A percentile compares a stretch with the other conserved stretches of the same genome.
Evolutionary conservation across 2,888 invertebrate species (phyloP).

Genomic region (Agrochola litura): DNA sequence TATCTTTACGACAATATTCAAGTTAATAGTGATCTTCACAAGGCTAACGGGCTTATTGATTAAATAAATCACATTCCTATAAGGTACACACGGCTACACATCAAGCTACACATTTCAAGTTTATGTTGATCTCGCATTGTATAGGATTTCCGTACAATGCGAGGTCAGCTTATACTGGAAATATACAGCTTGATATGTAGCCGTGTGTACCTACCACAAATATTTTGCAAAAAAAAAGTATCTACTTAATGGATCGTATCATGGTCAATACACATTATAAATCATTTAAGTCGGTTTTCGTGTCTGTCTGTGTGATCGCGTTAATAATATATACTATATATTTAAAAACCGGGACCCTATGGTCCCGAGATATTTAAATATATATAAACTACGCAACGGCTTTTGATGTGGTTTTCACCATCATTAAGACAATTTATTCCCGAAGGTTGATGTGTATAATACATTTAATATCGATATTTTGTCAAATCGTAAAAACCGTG

Average conservation of each 20-base stretch:
- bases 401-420: not conserved
- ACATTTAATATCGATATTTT: not conserved
- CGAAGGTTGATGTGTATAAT: not conserved
- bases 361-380: too few species aligned
- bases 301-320: too few species aligned
- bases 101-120: too few species aligned
- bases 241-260: not conserved
- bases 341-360: too few species aligned
- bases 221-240: not conserved
- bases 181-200: too few species aligned
- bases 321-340: too few species aligned
- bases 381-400: too few species aligned
- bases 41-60: conserved; percentile 25
- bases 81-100: too few species aligned
- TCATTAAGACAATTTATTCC: not conserved
- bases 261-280: not conserved
- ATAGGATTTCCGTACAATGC: too few species aligned
- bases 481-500: not conserved
- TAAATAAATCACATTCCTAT: conserved; percentile 12
- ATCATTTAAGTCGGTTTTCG: not conserved
- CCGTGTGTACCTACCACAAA: too few species aligned
- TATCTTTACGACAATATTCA: not conserved
- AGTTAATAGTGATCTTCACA: conserved; percentile 2
- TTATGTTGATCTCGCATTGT: too few species aligned
- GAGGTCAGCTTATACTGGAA: too few species aligned